Evolutionary conservation across 2,113 vertebrate genomes (phyloP), one percentile per base, ranked within the genome.

Genomic region (Lophura nycthemera): DNA sequence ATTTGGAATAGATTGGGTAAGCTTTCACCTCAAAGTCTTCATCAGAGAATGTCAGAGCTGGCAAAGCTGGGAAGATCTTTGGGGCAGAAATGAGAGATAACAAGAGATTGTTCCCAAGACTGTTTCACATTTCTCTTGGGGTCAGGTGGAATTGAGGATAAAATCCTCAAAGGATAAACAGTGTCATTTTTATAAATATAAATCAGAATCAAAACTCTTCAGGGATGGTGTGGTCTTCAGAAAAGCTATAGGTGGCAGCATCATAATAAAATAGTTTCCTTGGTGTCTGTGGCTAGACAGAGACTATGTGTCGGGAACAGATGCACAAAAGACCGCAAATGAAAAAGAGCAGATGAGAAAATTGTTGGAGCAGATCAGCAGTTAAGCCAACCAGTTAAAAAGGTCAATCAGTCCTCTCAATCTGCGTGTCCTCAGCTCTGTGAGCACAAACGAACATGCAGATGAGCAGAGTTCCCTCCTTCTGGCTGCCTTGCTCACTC

Each of bases 201-300:
- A 73, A 84, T 25, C 8, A 7, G 30, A 84, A 85, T 87, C 40
- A 38, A 60, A 94, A 59, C 36, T 70, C 9, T 72, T 30, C 20
- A 42, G 67, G 21, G 11, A 4, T 42, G 50, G 17, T 52, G 24
- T 45, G 54, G 12, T 69, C 17, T 87, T 85, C 82, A 87, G 45
- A 80, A 73, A 87, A 86, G 83, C 94, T 74, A 85, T 85, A 93
- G 84, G 59, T 93, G 94, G 86, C 87, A 94, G 92, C 67, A 93
- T 89, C 70, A 77, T 89, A 89, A 83, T 89, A 73, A 92, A 95
- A 89, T 50, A 87, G 21, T 73, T 93, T 81, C 43, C 24, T 65
- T 63, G 20, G 14, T 73, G 21, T 47, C 30, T 60, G 67, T 34
- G 65, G 47, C 48, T 32, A 54, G 65, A 52, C 8, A 60, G 64